These are phyloP conservation scores for Psittacula cyanocephala DNA, from an alignment of 2,113 vertebrate genomes.

Conservation along the genomic window DNA sequence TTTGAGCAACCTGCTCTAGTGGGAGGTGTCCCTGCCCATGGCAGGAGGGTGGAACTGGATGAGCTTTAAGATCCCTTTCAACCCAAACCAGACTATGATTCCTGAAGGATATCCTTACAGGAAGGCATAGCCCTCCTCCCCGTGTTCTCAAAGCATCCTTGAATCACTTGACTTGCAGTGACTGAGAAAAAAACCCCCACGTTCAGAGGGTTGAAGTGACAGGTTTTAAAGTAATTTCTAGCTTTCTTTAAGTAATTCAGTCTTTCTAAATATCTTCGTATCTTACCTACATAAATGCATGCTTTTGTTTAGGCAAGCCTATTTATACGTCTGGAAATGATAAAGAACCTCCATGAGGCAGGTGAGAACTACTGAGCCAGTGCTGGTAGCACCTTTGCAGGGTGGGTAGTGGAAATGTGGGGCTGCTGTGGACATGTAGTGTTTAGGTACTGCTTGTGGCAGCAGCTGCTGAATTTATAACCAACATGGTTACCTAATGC, in stretches of 20 bases:
- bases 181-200: background rate
- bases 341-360: background rate
- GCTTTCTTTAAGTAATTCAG: background rate
- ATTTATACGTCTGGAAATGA: background rate
- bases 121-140: background rate
- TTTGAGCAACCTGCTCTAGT: background rate
- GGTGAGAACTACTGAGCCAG: background rate
- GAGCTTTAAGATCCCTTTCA: background rate
- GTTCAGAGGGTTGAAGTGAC: background rate
- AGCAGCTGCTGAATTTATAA: background rate
- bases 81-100: background rate
- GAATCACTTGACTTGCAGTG: background rate
- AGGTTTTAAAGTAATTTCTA: background rate
- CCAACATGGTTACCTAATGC: background rate
- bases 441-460: background rate
- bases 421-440: background rate
- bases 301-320: background rate
- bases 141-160: background rate
- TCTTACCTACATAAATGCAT: background rate
- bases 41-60: background rate
- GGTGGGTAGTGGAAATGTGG: background rate
- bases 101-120: background rate
- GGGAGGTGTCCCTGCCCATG: background rate
- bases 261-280: background rate
- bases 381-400: background rate